Base-by-base conservation (phyloP, 2,888 invertebrate genomes). In the Tuberolachnus salignus region DNA sequence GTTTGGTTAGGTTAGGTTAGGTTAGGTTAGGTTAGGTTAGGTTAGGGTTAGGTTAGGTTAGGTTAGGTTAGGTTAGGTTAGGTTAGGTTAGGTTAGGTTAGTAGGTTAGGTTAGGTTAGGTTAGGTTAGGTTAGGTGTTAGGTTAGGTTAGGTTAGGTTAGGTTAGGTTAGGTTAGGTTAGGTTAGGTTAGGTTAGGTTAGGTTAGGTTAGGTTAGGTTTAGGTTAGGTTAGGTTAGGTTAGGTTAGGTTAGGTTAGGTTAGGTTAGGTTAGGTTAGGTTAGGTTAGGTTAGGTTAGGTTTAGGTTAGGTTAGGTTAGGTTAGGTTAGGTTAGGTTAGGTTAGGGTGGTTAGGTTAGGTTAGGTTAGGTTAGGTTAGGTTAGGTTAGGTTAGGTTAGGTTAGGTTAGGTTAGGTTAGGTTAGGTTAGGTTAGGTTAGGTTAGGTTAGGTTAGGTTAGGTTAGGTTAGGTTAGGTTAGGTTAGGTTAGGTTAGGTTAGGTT, bases 141-240 rank as follows among this genome's bases (percentile, higher is more conserved):
- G 44, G 44, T 44, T 44, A 44, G 44, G 44, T 57, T 57, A 57
- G 57, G 57, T 57, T 57, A 57, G 83, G 83, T 83, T 82, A 82
- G 83, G 83, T 83, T 82, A 82, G 83, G 83, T 83, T 82, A 81
- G 83, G 82, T 82, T 83, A 82, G 82, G 83, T 83, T 82, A 81
- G 83, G 83, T 83, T 82, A 82, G 82, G 82, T 83, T 82, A 82
- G 83, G 82, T 82, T 66, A 67, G 78, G 67, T 67, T 67, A 53
- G 67, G 78, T 78, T 55, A 67, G 67, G 78, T 78, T 78, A 78
- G 78, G 78, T 78, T 78, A 55, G 78, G 78, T n/a, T 78, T 66
- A 75, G 75, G 75, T 75, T 67, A 78, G 78, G 78, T 78, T 78
- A 78, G 78, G 78, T 78, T 78, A 78, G 78, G 78, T 78, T 66